Evolutionary conservation across 2,113 vertebrate species (phyloP).

Genomic region (Cyphomyrus discorhynchus): DNA sequence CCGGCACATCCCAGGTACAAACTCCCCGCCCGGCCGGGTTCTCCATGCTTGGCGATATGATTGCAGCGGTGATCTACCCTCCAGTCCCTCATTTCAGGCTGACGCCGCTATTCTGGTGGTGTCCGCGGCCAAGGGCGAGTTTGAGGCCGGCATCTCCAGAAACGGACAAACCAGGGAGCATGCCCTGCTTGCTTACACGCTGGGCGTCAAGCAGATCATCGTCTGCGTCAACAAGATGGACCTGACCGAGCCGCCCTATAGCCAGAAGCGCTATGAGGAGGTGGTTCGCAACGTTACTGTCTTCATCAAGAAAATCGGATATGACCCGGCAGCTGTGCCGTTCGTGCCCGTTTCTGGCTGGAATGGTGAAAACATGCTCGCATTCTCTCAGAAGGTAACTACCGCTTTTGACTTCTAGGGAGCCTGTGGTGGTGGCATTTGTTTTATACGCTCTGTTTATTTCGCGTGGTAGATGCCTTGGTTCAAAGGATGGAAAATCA

Average conservation of each 20-base stretch:
- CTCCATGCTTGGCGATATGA: neutral
- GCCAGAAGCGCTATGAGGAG: constrained; percentile 63
- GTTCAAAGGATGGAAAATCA: constrained; percentile 69
- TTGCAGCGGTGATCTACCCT: neutral
- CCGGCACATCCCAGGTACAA: constrained; percentile 67
- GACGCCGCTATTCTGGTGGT: constrained; percentile 64
- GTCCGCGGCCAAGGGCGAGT: constrained; percentile 63
- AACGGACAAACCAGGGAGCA: constrained; percentile 69
- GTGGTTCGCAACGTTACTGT: constrained; percentile 55
- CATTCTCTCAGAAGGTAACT: constrained; percentile 57
- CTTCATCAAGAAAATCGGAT: constrained; percentile 70
- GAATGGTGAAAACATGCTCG: constrained; percentile 68
- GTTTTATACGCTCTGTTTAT: neutral
- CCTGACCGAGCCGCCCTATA: constrained; percentile 61
- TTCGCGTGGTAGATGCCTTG: constrained; percentile 58
- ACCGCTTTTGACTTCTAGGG: no score
- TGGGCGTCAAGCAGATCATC: constrained; percentile 69
- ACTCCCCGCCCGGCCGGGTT: neutral
- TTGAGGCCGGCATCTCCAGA: constrained; percentile 63
- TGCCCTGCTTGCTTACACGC: constrained; percentile 60
- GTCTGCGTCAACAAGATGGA: constrained; percentile 77
- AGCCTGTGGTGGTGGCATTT: no score
- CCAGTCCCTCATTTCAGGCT: constrained; percentile 42
- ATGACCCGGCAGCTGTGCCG: constrained; percentile 50
- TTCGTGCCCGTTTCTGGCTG: constrained; percentile 68